Evolutionary conservation across 2,888 invertebrate genomes (phyloP).

Genomic region (Agapostemon virescens): DNA sequence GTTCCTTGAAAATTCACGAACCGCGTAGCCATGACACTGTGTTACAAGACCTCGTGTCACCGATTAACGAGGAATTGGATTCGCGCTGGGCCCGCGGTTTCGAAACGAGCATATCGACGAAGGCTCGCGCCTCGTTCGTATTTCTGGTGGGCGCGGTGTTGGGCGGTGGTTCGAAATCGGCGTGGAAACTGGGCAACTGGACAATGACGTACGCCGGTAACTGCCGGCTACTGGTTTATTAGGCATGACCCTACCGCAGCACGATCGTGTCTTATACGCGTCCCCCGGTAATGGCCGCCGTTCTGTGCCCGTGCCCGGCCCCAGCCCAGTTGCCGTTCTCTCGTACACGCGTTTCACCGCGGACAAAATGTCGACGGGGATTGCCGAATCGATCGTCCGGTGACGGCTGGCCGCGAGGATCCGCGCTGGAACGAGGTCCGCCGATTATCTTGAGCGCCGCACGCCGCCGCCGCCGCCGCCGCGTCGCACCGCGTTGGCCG

Average conservation of each 20-base stretch:
- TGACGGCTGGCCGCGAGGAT: conserved; percentile 11
- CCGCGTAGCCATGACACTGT: too few species aligned
- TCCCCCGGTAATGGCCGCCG: conserved; percentile 57
- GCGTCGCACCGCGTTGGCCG: neutral
- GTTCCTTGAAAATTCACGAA: too few species aligned
- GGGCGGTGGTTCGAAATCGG: conserved; percentile 43
- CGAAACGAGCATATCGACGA: conserved; percentile 19
- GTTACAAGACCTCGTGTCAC: neutral
- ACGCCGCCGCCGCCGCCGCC: neutral
- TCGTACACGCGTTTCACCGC: conserved; percentile 48
- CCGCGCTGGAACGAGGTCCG: conserved; percentile 13
- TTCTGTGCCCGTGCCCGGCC: neutral
- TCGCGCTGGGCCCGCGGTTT: conserved; percentile 1
- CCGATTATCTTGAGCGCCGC: conserved; percentile 17
- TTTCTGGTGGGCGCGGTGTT: conserved; percentile 35
- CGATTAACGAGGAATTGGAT: neutral
- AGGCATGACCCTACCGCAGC: conserved; percentile 67
- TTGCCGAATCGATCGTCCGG: conserved; percentile 50
- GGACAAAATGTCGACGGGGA: conserved; percentile 56
- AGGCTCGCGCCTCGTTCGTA: conserved; percentile 33
- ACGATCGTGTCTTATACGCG: conserved; percentile 69
- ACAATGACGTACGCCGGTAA: conserved; percentile 54
- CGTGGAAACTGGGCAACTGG: conserved; percentile 54
- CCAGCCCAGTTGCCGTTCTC: neutral
- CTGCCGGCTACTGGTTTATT: conserved; percentile 67